Conservation (phyloP, 2,888 invertebrate species). For the Eristalis pertinax region DNA sequence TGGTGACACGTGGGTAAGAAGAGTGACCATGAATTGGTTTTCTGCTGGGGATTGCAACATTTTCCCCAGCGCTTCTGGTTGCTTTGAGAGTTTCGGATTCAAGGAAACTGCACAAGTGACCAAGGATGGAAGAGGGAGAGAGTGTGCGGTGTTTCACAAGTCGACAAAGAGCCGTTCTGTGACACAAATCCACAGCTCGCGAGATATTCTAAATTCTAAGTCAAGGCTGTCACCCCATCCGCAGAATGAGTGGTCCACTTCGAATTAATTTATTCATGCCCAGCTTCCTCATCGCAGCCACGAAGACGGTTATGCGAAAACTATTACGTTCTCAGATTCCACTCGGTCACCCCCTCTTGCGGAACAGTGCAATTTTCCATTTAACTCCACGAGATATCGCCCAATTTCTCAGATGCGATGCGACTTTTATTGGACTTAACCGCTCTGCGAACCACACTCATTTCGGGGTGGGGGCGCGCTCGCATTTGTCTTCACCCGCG, state of each 20-base stretch:
- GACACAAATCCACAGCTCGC: too few relatives aligned
- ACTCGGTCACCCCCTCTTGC: neutral
- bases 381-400: constrained; percentile 10
- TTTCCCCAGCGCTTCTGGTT: neutral
- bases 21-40: neutral
- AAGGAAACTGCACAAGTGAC: neutral
- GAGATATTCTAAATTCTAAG: neutral
- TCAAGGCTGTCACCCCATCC: neutral
- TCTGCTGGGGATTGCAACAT: neutral
- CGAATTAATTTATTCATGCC: neutral
- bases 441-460: neutral
- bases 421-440: constrained; percentile 22
- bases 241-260: neutral
- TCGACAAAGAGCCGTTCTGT: too few relatives aligned
- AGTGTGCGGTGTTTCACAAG: too few relatives aligned
- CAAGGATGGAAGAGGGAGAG: neutral
- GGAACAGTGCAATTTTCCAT: constrained; percentile 34
- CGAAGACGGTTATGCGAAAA: too few relatives aligned
- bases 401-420: constrained; percentile 35
- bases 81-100: neutral
- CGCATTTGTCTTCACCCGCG: neutral
- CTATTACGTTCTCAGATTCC: neutral
- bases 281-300: neutral
- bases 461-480: neutral
- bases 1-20: neutral